These are phyloP conservation scores for Stenchaetothrips biformis DNA, from an alignment of 2,888 invertebrate genomes.

Conservation along the genomic window DNA sequence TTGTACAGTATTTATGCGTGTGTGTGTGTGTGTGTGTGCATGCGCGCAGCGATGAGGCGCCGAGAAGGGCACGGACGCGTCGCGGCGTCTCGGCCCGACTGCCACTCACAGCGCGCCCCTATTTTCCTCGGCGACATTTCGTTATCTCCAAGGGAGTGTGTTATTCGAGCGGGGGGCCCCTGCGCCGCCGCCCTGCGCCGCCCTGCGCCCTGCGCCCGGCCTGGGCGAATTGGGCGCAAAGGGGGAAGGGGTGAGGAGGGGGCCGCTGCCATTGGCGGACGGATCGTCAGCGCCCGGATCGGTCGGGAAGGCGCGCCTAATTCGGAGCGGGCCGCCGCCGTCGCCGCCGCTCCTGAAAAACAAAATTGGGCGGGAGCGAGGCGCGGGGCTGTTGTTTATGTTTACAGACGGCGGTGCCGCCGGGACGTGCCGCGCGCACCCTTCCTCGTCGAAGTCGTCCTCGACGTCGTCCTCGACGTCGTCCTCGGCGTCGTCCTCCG, in stretches of 20 bases:
- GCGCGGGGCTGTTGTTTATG: neutral
- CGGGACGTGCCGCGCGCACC: neutral
- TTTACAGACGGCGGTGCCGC: neutral
- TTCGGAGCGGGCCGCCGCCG: neutral
- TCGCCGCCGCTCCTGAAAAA: neutral
- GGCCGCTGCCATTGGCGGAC: neutral
- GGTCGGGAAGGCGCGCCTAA: neutral
- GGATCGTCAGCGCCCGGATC: neutral
- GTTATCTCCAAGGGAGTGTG: slow-evolving; percentile 6
- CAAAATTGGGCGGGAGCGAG: neutral
- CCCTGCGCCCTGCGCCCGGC: no score
- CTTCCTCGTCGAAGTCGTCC: neutral
- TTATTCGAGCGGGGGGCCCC: neutral
- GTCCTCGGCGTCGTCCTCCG: neutral
- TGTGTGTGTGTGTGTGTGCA: no score
- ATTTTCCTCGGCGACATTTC: slow-evolving; percentile 1
- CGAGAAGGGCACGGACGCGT: neutral
- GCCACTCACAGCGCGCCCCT: neutral
- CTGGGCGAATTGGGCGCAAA: neutral
- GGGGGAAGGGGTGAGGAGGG: neutral
- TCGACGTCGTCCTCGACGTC: neutral
- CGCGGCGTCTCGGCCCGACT: neutral
- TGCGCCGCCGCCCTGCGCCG: neutral
- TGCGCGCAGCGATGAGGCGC: no score
- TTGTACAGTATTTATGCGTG: no score